These are phyloP conservation scores for Helostoma temminkii DNA, from an alignment of 2,797 vertebrate genomes.

Conservation along the genomic window DNA sequence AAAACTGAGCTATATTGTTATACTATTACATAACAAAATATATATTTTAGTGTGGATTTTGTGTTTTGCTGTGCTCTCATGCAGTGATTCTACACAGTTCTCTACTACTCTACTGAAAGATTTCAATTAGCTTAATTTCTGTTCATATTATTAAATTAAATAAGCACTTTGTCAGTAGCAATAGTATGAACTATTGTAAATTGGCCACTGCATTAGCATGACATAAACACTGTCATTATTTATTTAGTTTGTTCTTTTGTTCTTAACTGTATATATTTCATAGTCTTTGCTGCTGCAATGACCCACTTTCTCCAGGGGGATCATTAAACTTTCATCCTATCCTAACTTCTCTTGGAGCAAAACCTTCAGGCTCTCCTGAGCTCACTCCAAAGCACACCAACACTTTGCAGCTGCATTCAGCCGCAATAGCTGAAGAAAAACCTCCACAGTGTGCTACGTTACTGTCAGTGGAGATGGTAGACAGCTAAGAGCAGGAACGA, in stretches of 20 bases:
- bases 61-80: background rate
- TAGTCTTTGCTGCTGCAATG: constrained; percentile 49
- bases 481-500: constrained; percentile 27
- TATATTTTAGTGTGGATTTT: background rate
- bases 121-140: background rate
- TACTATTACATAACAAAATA: background rate
- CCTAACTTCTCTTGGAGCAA: constrained; percentile 61
- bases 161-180: background rate
- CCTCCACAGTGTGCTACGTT: constrained; percentile 28
- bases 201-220: constrained; percentile 10
- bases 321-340: constrained; percentile 73
- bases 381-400: constrained; percentile 36
- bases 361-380: constrained; percentile 60
- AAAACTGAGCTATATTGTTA: background rate
- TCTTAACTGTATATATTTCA: constrained; percentile 45
- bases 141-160: background rate
- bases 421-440: constrained; percentile 31
- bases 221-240: constrained; percentile 29
- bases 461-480: constrained; percentile 50
- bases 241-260: constrained; percentile 44
- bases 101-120: too few relatives aligned
- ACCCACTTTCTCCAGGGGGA: constrained; percentile 66
- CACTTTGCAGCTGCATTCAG: constrained; percentile 18
- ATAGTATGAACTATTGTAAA: constrained; percentile 22
- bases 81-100: background rate